Percentiles rank a stretch among this genome's conserved stretches.
phyloP scores from a whole-genome alignment of 2,888 invertebrate genomes.

The Tubiluchus corallicola region DNA sequence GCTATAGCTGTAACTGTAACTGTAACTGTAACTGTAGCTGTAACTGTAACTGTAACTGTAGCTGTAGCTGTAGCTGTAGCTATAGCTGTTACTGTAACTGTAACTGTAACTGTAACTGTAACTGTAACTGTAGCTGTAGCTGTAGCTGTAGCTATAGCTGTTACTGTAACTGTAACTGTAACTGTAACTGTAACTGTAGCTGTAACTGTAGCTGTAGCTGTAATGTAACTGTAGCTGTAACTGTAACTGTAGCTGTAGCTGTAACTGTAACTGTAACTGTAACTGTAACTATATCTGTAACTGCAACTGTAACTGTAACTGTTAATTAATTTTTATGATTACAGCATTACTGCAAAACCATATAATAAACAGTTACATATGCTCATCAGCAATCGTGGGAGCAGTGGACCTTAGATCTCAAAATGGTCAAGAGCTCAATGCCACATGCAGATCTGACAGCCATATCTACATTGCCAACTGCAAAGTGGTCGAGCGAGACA shows the following conservation, averaged over 20 bases:
- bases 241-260: constrained; percentile 1
- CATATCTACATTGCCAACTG: constrained; percentile 26
- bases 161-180: too few species aligned
- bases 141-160: too few species aligned
- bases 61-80: constrained; percentile 3
- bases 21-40: constrained; percentile 3
- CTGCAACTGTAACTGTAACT: constrained; percentile 3
- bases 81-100: constrained; percentile 3
- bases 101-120: constrained; percentile 3
- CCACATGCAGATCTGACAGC: too few species aligned
- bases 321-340: too few species aligned
- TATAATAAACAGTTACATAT: too few species aligned
- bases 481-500: constrained; percentile 19
- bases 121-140: constrained; percentile 3
- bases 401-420: too few species aligned
- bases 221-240: too few species aligned
- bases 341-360: too few species aligned
- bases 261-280: constrained; percentile 3
- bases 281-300: constrained; percentile 1
- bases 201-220: too few species aligned
- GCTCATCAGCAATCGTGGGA: too few species aligned
- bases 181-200: constrained; percentile 3
- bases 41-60: constrained; percentile 3
- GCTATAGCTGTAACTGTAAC: constrained; percentile 3
- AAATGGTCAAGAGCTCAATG: too few species aligned